Evolutionary conservation across 2,888 invertebrate species (phyloP).

Genomic region (Auanema sp.): DNA sequence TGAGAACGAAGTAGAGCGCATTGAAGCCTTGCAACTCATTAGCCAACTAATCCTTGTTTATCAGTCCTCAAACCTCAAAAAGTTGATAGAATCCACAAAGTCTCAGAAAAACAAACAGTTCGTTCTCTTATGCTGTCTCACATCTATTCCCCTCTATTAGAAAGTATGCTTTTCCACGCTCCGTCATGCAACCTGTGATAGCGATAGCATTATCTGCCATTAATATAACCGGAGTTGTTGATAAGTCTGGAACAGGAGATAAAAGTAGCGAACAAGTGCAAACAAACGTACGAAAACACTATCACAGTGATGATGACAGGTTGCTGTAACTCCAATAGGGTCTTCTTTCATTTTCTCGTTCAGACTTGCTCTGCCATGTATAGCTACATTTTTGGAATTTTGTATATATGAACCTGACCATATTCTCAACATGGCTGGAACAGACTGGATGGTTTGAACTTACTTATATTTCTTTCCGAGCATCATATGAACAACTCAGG

Average conservation of each 20-base stretch:
- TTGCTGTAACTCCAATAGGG: no score
- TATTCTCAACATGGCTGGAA: slow-evolving; percentile 50
- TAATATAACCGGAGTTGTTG: slow-evolving; percentile 9
- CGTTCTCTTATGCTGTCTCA: slow-evolving; percentile 8
- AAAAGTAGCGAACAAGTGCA: neutral
- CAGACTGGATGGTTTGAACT: slow-evolving; percentile 50
- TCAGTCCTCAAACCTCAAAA: slow-evolving; percentile 37
- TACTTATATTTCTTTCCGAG: neutral
- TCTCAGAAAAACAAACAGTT: slow-evolving; percentile 32
- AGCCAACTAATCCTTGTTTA: slow-evolving; percentile 71
- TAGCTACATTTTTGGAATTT: slow-evolving; percentile 49
- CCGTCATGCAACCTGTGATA: slow-evolving; percentile 50
- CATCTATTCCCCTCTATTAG: slow-evolving; percentile 13
- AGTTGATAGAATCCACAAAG: slow-evolving; percentile 30
- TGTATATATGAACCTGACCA: slow-evolving; percentile 44
- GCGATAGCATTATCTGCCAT: slow-evolving; percentile 41
- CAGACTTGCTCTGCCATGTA: slow-evolving; percentile 44
- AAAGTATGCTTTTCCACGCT: slow-evolving; percentile 46
- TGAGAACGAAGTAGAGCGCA: slow-evolving; percentile 79
- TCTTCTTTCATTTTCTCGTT: slow-evolving; percentile 1
- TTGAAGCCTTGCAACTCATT: slow-evolving; percentile 85
- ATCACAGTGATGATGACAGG: no score
- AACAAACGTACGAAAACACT: no score
- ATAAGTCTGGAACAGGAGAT: neutral
- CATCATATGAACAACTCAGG: neutral